These are phyloP conservation scores for Erythrocercus mccallii DNA, from an alignment of 2,113 vertebrate genomes.

Conservation along the genomic window DNA sequence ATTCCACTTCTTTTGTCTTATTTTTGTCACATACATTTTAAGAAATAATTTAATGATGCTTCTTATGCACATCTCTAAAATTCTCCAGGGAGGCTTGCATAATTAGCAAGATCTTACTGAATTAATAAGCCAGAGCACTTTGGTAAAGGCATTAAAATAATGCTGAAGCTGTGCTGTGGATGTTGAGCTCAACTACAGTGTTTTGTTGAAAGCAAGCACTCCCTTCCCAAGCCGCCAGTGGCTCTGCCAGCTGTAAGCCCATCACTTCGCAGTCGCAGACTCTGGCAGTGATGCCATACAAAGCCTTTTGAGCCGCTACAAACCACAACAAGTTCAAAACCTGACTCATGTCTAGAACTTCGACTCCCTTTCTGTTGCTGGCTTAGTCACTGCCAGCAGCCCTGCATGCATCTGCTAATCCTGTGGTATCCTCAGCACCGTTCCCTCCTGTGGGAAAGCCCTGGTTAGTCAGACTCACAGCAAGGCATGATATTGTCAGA, in stretches of 20 bases:
- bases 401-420: conserved; percentile 25
- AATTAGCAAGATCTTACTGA: neutral
- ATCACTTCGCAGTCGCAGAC: neutral
- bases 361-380: neutral
- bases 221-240: neutral
- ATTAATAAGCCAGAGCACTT: neutral
- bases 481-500: neutral
- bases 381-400: conserved; percentile 34
- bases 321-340: conserved; percentile 34
- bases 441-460: conserved; percentile 40
- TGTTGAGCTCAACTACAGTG: neutral
- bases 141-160: neutral
- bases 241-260: neutral
- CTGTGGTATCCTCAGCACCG: neutral
- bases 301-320: conserved; percentile 8
- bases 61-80: neutral
- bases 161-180: neutral
- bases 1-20: neutral
- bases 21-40: neutral
- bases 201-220: neutral
- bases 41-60: neutral
- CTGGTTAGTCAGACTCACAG: conserved; percentile 16
- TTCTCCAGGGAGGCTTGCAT: neutral
- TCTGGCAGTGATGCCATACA: neutral
- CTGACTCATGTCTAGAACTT: conserved; percentile 30